Percentiles rank a stretch among this genome's conserved stretches.
Conservation (phyloP, 2,113 vertebrate genomes). For the Sturnira hondurensis region DNA sequence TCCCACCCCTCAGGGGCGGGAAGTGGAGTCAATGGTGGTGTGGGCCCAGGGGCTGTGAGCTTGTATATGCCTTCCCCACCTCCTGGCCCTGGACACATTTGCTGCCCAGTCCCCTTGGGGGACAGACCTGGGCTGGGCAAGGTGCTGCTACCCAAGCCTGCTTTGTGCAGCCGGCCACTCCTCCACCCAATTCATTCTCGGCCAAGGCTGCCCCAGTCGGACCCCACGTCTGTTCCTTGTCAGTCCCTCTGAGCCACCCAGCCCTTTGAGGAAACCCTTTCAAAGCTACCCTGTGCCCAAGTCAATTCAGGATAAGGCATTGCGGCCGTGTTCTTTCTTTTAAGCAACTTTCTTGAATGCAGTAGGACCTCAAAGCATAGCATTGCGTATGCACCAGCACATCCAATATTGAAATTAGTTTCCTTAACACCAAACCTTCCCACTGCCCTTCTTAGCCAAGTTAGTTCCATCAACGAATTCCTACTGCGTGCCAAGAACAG, state of each 20-base stretch:
- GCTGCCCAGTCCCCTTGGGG: neutral
- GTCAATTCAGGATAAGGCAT: neutral
- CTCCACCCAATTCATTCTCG: neutral
- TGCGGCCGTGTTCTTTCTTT: neutral
- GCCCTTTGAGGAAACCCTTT: slow-evolving; percentile 21
- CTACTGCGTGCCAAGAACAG: neutral
- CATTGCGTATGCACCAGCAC: rapidly evolving
- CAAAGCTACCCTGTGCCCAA: neutral
- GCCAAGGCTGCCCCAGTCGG: neutral
- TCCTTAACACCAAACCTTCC: neutral
- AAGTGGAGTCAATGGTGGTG: neutral
- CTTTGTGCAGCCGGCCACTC: neutral
- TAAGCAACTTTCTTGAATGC: neutral
- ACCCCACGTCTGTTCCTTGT: rapidly evolving
- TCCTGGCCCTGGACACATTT: neutral
- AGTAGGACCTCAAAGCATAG: neutral
- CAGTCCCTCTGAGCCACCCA: neutral
- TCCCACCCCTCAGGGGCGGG: neutral
- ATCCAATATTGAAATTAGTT: neutral
- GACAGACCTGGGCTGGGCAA: neutral
- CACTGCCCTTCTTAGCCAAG: neutral
- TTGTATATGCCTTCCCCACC: no score
- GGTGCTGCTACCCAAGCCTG: neutral
- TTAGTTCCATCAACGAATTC: neutral
- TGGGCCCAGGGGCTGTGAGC: neutral